Evolutionary conservation across 2,797 vertebrate species (phyloP).

Genomic region (Betta splendens): DNA sequence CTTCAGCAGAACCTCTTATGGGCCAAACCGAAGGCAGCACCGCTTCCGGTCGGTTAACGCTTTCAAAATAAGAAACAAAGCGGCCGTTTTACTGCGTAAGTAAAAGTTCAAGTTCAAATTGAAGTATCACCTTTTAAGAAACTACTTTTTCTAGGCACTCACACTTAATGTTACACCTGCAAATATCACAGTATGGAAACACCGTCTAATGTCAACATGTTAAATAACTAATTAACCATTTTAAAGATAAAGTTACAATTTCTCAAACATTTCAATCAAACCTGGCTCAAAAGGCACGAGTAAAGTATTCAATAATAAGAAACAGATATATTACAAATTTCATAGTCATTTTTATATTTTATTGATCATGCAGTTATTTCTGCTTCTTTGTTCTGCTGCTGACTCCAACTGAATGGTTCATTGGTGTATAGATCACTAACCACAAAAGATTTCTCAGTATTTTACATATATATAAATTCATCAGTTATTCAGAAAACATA

Average conservation of each 20-base stretch:
- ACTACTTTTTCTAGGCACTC: too few relatives aligned
- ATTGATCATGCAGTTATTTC: neutral
- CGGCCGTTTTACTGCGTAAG: too few relatives aligned
- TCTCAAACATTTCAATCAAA: too few relatives aligned
- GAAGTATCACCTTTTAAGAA: too few relatives aligned
- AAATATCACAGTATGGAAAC: too few relatives aligned
- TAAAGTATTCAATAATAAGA: neutral
- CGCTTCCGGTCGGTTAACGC: slow-evolving; percentile 33
- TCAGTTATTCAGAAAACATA: slow-evolving; percentile 2
- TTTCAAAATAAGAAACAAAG: slow-evolving; percentile 48
- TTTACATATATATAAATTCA: slow-evolving; percentile 16
- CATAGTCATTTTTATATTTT: neutral
- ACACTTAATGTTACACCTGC: too few relatives aligned
- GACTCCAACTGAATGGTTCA: neutral
- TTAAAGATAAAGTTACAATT: too few relatives aligned
- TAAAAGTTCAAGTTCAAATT: too few relatives aligned
- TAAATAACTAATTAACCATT: too few relatives aligned
- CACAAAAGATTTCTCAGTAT: slow-evolving; percentile 1
- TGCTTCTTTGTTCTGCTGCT: slow-evolving; percentile 2
- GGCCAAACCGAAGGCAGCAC: accelerated
- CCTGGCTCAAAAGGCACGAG: neutral
- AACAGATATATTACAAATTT: neutral
- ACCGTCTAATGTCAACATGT: too few relatives aligned
- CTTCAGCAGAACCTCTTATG: slow-evolving; percentile 2
- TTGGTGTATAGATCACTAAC: neutral